Percentiles rank a stretch among this genome's conserved stretches.
Evolutionary conservation across 2,797 vertebrate genomes (phyloP).

Genomic region (Salmo trutta): DNA sequence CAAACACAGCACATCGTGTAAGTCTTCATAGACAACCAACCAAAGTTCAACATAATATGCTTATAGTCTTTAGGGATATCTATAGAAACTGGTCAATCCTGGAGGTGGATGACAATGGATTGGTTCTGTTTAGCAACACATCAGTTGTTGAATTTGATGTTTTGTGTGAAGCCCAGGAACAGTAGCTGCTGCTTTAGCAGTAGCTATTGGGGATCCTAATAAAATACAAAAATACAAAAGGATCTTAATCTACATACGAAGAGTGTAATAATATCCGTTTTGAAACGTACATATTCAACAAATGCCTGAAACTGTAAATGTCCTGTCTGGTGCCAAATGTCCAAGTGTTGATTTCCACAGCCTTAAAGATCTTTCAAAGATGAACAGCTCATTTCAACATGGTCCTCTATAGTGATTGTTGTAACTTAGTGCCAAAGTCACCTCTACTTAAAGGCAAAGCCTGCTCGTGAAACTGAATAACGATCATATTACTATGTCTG

Average conservation of each 20-base stretch:
- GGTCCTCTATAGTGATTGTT: neutral
- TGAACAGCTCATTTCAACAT: constrained; percentile 59
- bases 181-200: no score
- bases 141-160: no score
- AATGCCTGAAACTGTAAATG: constrained; percentile 11
- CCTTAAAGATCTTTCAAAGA: constrained; percentile 41
- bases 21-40: no score
- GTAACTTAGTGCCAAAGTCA: constrained; percentile 61
- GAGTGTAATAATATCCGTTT: constrained; percentile 29
- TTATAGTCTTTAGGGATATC: no score
- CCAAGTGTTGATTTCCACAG: neutral
- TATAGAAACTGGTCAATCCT: no score
- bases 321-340: neutral
- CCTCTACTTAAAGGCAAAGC: constrained; percentile 25
- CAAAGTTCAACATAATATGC: no score
- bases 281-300: constrained; percentile 21
- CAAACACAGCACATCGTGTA: constrained; percentile 19
- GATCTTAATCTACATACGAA: neutral
- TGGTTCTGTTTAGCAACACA: no score
- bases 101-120: no score
- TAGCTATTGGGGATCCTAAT: neutral
- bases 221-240: no score
- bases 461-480: constrained; percentile 52
- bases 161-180: no score
- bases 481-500: constrained; percentile 61